Base-by-base conservation (phyloP, 1,140 invertebrate genomes). In the Sitophilus oryzae region DNA sequence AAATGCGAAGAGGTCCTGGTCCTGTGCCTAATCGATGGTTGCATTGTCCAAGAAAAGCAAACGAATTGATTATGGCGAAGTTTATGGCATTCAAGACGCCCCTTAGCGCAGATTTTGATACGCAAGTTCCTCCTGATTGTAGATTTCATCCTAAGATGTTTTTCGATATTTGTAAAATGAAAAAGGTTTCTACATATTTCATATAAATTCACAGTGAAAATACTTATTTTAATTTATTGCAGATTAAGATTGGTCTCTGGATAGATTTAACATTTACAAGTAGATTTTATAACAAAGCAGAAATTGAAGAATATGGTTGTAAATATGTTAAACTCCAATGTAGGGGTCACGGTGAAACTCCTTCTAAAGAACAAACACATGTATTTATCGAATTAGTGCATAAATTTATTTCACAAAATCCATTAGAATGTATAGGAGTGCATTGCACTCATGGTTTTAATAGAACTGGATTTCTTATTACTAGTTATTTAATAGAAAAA, bases 381-480 rank as follows among this genome's bases (percentile, higher is more conserved):
- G 73, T 76, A 20, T 97, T 97, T 71, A 82, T 93, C 36, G 70
- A 83, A 56, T 66, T 92, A 34, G 91, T 91, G 54, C 77, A 79
- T 25, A 81, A 81, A 42, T 96, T 93, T 63, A 84, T 93, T 20
- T 72, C 75, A n/a, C 77, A 91, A 62, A 74, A 87, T 71, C 91
- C 91, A 2, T 70, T 89, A 52, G 81, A 92, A 63, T 74, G 85
- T 14, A 87, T 96, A 58, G 92, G 84, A 40, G 88, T 99, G 22
- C 97, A 99, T 71, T 99, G 96, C 69, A 99, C 96, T 0, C 96
- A 99, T 78, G 97, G 96, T 0, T 99, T 98, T 68, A 99, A 99
- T 73, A 78, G 97, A 63, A 98, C 94, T 19, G 97, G 91, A 1
- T 99, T 98, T 71, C 76, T 99, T 0, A 89, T 99, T 43, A 81